Evolutionary conservation across 2,888 invertebrate genomes (phyloP).

Genomic region (Thera britannica): DNA sequence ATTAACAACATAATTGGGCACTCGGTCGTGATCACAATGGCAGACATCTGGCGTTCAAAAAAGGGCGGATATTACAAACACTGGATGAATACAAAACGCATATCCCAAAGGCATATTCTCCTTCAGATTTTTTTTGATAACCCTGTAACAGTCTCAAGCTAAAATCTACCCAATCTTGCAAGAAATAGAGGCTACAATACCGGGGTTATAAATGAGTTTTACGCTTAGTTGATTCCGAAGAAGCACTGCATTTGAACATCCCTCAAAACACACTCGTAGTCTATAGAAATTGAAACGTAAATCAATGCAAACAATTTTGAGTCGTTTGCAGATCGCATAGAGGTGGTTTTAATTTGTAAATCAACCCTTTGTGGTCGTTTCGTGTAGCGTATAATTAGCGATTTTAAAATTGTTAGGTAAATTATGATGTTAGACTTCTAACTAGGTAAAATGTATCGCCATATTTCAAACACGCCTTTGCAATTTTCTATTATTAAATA

Average conservation of each 20-base stretch:
- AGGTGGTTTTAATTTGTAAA: conserved; percentile 49
- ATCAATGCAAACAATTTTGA: conserved; percentile 26
- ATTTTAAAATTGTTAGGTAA: conserved; percentile 82
- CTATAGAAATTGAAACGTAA: conserved; percentile 37
- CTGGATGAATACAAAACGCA: conserved; percentile 71
- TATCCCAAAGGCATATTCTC: conserved; percentile 69
- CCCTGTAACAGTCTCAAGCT: conserved; percentile 15
- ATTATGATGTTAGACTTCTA: conserved; percentile 48
- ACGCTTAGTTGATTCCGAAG: conserved; percentile 43
- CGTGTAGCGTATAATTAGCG: conserved; percentile 80
- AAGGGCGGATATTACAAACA: conserved; percentile 83
- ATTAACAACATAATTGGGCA: conserved; percentile 85
- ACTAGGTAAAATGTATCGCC: conserved; percentile 49
- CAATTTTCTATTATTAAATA: conserved; percentile 45
- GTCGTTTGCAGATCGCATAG: conserved; percentile 41
- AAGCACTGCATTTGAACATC: conserved; percentile 80
- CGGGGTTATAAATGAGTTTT: conserved; percentile 34
- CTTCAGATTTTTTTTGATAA: conserved; percentile 36
- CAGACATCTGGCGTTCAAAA: conserved; percentile 80
- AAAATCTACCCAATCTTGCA: conserved; percentile 42
- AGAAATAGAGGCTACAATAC: conserved; percentile 43
- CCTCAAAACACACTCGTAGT: conserved; percentile 76
- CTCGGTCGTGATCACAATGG: conserved; percentile 62
- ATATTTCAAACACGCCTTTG: conserved; percentile 48
- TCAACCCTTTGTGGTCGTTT: conserved; percentile 73